Evolutionary conservation across 2,113 vertebrate genomes (phyloP).

Genomic region (Clupea harengus): DNA sequence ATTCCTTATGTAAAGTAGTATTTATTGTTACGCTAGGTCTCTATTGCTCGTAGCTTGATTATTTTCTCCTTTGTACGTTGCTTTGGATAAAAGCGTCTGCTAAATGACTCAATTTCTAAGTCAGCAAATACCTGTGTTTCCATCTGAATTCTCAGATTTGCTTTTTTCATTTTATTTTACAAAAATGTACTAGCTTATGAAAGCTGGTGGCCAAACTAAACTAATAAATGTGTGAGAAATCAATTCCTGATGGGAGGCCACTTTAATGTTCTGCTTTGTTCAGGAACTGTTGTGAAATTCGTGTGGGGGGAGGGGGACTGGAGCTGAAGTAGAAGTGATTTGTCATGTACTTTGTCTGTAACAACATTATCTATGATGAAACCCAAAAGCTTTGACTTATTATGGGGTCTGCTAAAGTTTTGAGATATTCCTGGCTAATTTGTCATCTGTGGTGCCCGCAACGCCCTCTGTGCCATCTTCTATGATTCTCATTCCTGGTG

Average conservation of each 20-base stretch:
- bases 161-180: not conserved
- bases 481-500: not conserved
- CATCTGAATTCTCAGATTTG: not conserved
- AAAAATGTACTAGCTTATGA: not conserved
- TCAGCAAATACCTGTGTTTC: not conserved
- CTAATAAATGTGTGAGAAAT: not conserved
- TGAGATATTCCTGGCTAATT: slow-evolving; percentile 41
- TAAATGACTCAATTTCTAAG: too few species aligned
- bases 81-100: too few species aligned
- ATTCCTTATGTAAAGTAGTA: too few species aligned
- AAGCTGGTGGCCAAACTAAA: not conserved
- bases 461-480: slow-evolving; percentile 17
- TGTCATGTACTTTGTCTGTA: not conserved
- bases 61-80: too few species aligned
- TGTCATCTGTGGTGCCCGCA: slow-evolving; percentile 27
- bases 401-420: slow-evolving; percentile 18
- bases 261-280: not conserved
- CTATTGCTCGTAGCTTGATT: too few species aligned
- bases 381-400: slow-evolving; percentile 22
- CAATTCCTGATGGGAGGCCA: not conserved
- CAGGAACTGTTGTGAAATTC: not conserved
- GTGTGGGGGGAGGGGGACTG: too few species aligned
- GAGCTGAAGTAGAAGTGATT: not conserved
- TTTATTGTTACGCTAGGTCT: too few species aligned
- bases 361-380: slow-evolving; percentile 10